Evolutionary conservation across 2,113 vertebrate genomes (phyloP).

Genomic region (Hyperopisus bebe): DNA sequence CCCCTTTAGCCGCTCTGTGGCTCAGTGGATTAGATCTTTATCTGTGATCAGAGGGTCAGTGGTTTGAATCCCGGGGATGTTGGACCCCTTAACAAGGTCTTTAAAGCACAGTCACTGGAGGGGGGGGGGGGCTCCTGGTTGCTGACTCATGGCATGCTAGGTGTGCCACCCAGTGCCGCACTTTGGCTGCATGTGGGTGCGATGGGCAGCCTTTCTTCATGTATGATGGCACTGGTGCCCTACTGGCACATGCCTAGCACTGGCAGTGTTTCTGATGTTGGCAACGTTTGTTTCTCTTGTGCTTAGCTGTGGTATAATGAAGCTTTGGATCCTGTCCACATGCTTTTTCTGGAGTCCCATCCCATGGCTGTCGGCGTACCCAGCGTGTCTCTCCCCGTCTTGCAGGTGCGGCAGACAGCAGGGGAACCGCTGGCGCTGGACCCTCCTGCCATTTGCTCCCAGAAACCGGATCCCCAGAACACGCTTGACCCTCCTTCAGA

Average conservation of each 20-base stretch:
- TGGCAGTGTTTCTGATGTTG: background rate
- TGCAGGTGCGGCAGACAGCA: slow-evolving; percentile 56
- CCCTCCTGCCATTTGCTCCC: slow-evolving; percentile 33
- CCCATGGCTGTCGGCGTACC: background rate
- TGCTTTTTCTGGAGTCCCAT: background rate
- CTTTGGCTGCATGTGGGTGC: background rate
- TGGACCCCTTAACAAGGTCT: background rate
- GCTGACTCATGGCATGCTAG: background rate
- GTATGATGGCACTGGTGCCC: background rate
- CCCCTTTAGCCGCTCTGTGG: background rate
- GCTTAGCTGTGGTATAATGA: background rate
- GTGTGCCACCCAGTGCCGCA: background rate
- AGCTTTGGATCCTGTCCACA: background rate
- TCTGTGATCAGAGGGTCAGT: background rate
- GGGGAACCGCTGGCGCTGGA: slow-evolving; percentile 27
- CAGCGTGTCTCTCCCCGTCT: background rate
- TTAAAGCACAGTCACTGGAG: background rate
- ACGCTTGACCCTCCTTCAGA: slow-evolving; percentile 37
- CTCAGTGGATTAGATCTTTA: background rate
- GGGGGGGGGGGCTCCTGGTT: background rate
- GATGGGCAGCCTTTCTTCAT: background rate
- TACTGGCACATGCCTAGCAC: background rate
- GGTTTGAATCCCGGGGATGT: background rate
- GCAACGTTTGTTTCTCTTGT: background rate
- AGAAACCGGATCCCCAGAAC: slow-evolving; percentile 39